Conservation (phyloP, 2,797 vertebrate genomes). For the Eleutherodactylus coqui region DNA sequence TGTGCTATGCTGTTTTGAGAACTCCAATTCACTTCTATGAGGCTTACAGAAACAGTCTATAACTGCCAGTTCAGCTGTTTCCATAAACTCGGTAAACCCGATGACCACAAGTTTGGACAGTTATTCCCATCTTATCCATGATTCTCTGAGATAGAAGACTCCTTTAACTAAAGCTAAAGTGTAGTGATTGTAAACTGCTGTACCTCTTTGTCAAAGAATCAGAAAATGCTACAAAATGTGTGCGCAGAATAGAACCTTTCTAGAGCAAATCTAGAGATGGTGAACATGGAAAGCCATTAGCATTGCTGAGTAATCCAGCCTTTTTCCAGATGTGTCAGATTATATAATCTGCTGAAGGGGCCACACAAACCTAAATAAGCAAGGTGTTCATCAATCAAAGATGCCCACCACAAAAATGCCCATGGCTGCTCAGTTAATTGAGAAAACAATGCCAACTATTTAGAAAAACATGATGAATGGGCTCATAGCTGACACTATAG, state of each 20-base stretch:
- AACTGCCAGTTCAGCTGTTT: too few relatives aligned
- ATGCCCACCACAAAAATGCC: conserved; percentile 42
- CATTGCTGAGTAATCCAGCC: not conserved
- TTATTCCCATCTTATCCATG: too few relatives aligned
- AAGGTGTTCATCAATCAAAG: conserved; percentile 55
- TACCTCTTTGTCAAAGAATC: too few relatives aligned
- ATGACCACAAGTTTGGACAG: too few relatives aligned
- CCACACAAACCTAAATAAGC: conserved; percentile 45
- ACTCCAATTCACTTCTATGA: too few relatives aligned
- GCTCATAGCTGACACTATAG: conserved; percentile 6
- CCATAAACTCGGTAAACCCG: too few relatives aligned
- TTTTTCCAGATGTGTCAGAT: conserved; percentile 50
- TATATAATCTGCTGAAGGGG: conserved; percentile 34
- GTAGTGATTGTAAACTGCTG: too few relatives aligned
- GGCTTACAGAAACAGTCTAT: too few relatives aligned
- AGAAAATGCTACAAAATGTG: too few relatives aligned
- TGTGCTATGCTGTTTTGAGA: too few relatives aligned
- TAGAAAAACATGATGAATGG: conserved; percentile 58
- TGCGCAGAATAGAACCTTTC: not conserved
- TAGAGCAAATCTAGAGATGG: conserved; percentile 25
- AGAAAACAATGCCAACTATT: conserved; percentile 54
- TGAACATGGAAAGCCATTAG: conserved; percentile 33
- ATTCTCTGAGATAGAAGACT: too few relatives aligned
- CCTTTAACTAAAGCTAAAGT: too few relatives aligned
- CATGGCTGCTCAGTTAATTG: conserved; percentile 43